Conservation (phyloP, 1,140 invertebrate species). For the silkworm (Bombyx mori) region DNA sequence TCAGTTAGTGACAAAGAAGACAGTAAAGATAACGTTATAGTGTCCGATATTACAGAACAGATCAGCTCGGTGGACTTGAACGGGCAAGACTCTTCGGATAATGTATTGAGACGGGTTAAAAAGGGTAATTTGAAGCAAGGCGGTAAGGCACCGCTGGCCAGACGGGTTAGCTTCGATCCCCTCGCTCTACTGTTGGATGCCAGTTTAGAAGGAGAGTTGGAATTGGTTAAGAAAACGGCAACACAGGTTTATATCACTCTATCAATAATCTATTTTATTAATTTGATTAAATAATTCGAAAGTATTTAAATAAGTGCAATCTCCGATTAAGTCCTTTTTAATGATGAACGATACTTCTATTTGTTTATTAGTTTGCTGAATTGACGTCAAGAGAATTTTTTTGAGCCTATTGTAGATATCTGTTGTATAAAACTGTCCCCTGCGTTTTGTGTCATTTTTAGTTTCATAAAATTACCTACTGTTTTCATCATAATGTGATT, state of each 20-base stretch:
- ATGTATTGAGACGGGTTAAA: conserved; percentile 76
- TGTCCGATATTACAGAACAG: conserved; percentile 63
- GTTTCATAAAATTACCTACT: neutral
- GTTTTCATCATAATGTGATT: too few relatives aligned
- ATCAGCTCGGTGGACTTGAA: conserved; percentile 67
- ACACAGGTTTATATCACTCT: conserved; percentile 77
- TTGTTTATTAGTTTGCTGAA: too few relatives aligned
- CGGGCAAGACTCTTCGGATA: conserved; percentile 71
- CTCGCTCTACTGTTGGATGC: conserved; percentile 96
- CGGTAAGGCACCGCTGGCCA: conserved; percentile 79
- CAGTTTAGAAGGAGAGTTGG: conserved; percentile 97
- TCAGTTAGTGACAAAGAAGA: conserved; percentile 63
- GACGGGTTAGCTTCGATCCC: conserved; percentile 97
- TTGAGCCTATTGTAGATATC: too few relatives aligned
- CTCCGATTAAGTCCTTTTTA: too few relatives aligned
- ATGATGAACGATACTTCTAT: too few relatives aligned
- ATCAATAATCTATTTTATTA: too few relatives aligned
- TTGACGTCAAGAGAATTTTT: too few relatives aligned
- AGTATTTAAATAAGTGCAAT: too few relatives aligned
- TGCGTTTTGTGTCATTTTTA: conserved; percentile 5
- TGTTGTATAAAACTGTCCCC: too few relatives aligned
- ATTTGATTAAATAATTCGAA: too few relatives aligned
- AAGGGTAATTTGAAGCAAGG: conserved; percentile 84
- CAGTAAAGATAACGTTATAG: conserved; percentile 64
- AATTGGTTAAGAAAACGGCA: conserved; percentile 95